phyloP scores from a whole-genome alignment of 2,113 vertebrate species.

The Notiomystis cincta region DNA sequence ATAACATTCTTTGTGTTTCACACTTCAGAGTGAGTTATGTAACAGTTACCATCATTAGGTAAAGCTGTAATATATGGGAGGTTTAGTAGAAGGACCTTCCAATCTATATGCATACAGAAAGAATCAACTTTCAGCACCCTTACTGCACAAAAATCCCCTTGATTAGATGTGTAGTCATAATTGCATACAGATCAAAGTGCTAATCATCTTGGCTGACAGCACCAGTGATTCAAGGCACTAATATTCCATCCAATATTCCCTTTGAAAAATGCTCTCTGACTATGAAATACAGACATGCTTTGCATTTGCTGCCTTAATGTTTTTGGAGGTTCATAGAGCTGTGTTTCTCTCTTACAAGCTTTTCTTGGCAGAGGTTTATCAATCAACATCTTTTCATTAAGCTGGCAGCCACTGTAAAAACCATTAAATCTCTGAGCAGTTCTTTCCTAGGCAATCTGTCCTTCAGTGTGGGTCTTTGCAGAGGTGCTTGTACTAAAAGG shows the following conservation, averaged over 20 bases:
- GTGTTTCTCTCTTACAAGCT: background rate
- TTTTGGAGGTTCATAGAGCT: background rate
- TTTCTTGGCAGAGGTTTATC: slow-evolving; percentile 2
- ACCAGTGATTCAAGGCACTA: slow-evolving; percentile 17
- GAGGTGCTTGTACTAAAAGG: background rate
- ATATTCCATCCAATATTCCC: background rate
- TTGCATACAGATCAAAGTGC: slow-evolving; percentile 46
- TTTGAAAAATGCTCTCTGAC: slow-evolving; percentile 24
- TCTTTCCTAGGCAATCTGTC: background rate
- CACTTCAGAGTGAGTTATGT: background rate
- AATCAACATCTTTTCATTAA: background rate
- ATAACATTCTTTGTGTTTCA: background rate
- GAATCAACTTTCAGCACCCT: background rate
- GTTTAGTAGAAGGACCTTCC: background rate
- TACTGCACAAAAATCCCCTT: slow-evolving; percentile 8
- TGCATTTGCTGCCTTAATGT: background rate
- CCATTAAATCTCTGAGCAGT: background rate
- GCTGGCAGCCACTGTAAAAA: background rate
- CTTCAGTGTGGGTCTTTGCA: background rate
- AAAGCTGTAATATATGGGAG: background rate
- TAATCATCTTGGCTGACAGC: slow-evolving; percentile 41
- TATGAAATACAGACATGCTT: background rate
- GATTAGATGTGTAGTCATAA: slow-evolving; percentile 39
- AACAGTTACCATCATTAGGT: background rate
- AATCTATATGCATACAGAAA: background rate